Evolutionary conservation across 2,888 invertebrate species (phyloP), one percentile per base, ranked within the genome.

Genomic region (Meandrusa payeni): DNA sequence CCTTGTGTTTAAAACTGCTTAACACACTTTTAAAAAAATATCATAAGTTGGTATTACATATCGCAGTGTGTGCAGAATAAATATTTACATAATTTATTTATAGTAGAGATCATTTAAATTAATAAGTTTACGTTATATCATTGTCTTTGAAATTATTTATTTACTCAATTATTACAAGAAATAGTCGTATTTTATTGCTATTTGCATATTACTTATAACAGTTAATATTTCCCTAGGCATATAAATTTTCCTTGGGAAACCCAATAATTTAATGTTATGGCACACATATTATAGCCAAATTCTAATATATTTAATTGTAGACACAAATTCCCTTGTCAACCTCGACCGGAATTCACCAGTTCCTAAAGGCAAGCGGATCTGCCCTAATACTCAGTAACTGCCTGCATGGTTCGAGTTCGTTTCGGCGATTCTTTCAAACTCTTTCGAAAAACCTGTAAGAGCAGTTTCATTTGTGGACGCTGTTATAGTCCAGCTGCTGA

Each of bases 101-200:
- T 7, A 9, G 4, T 5, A 9, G 6, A 32, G 3, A 22, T 20
- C 11, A 29, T 17, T 20, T 38, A 20, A 6, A 32, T 32, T 32
- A 37, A 38, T 32, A 19, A 32, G 43, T 38, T 32, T 32, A 44
- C 26, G 22, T 32, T 38, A 34, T 22, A 12, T 33, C 23, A 44
- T 39, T 44, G 39, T 44, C 33, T 39, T 28, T 15, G 5, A 11
- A 20, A 17, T 11, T 44, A 27, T 44, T 44, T 44, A 22, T 44
- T 44, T 44, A 10, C 15, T 17, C 17, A 33, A 9, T 2, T 5
- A 4, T 17, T 28, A 17, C 33, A 38, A 17, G 17, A 20, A 32
- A 32, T 43, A 31, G 22, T 43, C 13, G 12, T 23, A 10, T 20
- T 13, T 39, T 12, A 44, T 28, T 15, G 26, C 11, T 44, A 17